phyloP scores from a whole-genome alignment of 2,888 invertebrate genomes.

The Ypsolopha sequella region DNA sequence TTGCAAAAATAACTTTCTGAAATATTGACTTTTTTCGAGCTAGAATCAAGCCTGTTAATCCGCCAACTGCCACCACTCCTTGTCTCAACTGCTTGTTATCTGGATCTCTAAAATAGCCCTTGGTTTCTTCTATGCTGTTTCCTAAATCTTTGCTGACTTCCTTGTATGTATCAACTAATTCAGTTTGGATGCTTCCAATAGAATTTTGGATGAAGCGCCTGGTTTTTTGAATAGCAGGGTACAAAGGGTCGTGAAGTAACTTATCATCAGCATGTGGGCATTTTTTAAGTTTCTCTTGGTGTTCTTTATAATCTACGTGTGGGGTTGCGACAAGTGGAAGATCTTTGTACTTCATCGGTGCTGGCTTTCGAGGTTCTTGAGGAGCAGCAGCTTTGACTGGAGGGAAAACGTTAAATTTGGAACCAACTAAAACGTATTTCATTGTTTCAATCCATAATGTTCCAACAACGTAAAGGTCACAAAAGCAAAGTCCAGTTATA shows the following conservation, averaged over 20 bases:
- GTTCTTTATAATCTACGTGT: constrained; percentile 37
- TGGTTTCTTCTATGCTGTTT: constrained; percentile 10
- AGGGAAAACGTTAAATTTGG: constrained; percentile 27
- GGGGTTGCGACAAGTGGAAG: constrained; percentile 32
- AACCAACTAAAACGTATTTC: constrained; percentile 23
- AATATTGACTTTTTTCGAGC: constrained; percentile 18
- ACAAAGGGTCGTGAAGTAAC: constrained; percentile 25
- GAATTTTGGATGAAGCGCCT: background rate
- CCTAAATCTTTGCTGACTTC: constrained; percentile 12
- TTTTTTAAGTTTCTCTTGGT: constrained; percentile 18
- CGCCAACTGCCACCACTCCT: constrained; percentile 20
- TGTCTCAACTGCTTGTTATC: constrained; percentile 24
- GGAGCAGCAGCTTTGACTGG: constrained; percentile 22
- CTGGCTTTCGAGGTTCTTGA: constrained; percentile 12
- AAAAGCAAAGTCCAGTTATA: constrained; percentile 11
- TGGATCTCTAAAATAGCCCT: constrained; percentile 9
- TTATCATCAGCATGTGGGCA: constrained; percentile 28
- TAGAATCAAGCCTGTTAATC: constrained; percentile 19
- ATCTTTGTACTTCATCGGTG: constrained; percentile 41
- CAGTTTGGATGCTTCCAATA: background rate
- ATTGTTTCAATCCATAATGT: constrained; percentile 31
- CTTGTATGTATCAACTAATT: constrained; percentile 4
- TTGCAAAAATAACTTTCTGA: constrained; percentile 14
- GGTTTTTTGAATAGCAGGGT: constrained; percentile 24
- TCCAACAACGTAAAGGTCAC: constrained; percentile 32